Base-by-base conservation (phyloP, 2,797 vertebrate genomes). In the Acridotheres tristis region DNA sequence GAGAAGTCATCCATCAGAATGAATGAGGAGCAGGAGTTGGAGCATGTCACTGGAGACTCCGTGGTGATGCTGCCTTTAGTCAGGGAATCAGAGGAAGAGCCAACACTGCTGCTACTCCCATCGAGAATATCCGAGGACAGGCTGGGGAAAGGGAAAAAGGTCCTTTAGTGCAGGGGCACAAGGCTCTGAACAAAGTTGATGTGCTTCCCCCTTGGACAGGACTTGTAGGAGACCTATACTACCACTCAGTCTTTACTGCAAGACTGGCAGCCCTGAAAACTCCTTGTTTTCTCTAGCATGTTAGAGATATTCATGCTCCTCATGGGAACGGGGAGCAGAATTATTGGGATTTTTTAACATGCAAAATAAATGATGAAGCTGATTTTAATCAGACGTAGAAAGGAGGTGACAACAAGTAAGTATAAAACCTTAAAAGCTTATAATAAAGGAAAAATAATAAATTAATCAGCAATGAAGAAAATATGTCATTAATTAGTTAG, bases 1-100 rank as follows among this genome's bases (percentile, higher is more conserved):
- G 99, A 99, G 96, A 98, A 98, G 97, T 99, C 99, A 97, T 99
- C 98, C 95, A 99, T 98, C 69, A 98, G 98, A 75, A 98, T 97
- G 95, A 99, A 98, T 5, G 99, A 98, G 40, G 99, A 99, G 96
- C 98, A 99, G 94, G 99, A 98, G 94, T 98, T 99, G 50, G 99
- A 99, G 65, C 99, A 98, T 0, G 98, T 74, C 77, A 97, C 97
- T 67, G 98, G 96, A 88, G 97, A 98, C 79, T 98, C 97, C 3
- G 98, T 98, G 85, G 99, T 98, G 45, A 98, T 98, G 94, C 98
- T 98, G 98, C 99, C 99, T 97, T 99, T 99, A 94, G 98, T 98
- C 26, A 99, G 98, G 1, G 99, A 99, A 88, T 98, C 98, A 0
- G 98, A 99, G 91, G 99, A 99, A 36, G 99, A 99, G 95, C 98